Evolutionary conservation across 2,113 vertebrate species (phyloP).

Genomic region (Pseudonaja textilis): DNA sequence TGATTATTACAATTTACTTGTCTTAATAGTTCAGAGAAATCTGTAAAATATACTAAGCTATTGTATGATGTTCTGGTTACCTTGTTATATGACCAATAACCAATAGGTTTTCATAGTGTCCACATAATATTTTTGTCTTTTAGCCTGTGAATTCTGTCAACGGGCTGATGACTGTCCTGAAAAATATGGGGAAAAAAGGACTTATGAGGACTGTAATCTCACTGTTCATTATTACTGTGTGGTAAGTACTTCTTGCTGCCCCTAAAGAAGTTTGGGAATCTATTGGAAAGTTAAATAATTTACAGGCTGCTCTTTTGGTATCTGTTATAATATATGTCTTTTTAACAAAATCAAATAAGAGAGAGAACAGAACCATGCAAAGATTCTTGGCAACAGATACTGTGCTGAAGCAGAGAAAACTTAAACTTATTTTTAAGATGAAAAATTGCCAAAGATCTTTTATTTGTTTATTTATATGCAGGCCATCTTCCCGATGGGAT

Average conservation of each 20-base stretch:
- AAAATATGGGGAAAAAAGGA: conserved; percentile 89
- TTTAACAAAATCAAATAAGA: neutral
- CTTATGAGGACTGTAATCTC: conserved; percentile 74
- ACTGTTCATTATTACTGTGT: conserved; percentile 93
- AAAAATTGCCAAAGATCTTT: neutral
- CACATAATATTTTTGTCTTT: conserved; percentile 26
- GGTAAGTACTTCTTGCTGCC: conserved; percentile 73
- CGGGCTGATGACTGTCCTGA: conserved; percentile 82
- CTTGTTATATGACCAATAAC: neutral
- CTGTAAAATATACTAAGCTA: neutral
- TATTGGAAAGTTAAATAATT: neutral
- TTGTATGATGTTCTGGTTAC: neutral
- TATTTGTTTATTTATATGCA: neutral
- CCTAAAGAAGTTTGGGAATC: conserved; percentile 8
- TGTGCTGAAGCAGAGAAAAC: neutral
- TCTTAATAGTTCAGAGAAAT: neutral
- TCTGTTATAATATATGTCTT: neutral
- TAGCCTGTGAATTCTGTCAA: conserved; percentile 88
- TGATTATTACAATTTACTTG: neutral
- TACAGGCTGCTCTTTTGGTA: neutral
- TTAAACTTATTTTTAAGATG: neutral
- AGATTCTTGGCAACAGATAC: neutral
- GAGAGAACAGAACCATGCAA: too few species aligned
- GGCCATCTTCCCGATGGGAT: neutral
- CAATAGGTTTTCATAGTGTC: neutral